These are phyloP conservation scores for Odocoileus virginianus DNA, from an alignment of 2,113 vertebrate genomes.

Conservation along the genomic window DNA sequence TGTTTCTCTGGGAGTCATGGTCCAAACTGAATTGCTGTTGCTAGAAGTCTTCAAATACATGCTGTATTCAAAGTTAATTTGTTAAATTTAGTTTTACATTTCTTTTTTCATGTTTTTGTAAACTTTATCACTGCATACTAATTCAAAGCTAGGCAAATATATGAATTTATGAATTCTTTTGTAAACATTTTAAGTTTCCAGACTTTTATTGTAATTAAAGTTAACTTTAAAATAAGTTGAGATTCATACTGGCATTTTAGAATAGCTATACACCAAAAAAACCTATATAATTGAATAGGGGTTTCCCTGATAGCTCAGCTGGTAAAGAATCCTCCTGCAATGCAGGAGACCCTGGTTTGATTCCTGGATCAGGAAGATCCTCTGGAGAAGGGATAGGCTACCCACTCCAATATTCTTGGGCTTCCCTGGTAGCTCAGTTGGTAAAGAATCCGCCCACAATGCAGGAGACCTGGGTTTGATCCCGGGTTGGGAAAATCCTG, in stretches of 20 bases:
- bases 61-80: background rate
- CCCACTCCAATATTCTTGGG: background rate
- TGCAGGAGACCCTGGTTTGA: background rate
- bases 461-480: background rate
- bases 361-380: background rate
- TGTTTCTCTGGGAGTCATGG: background rate
- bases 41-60: background rate
- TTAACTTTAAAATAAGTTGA: background rate
- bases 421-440: background rate
- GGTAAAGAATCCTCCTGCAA: background rate
- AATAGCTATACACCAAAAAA: background rate
- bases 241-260: background rate
- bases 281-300: background rate
- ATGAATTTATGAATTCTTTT: background rate
- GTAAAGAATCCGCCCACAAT: background rate
- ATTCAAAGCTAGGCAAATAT: background rate
- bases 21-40: background rate
- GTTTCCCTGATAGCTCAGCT: background rate
- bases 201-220: background rate
- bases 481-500: background rate
- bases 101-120: background rate
- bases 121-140: background rate
- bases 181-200: background rate
- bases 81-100: background rate
- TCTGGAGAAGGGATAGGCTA: background rate